These are phyloP conservation scores for Pelochelys cantorii DNA, from an alignment of 2,797 vertebrate genomes.

Conservation along the genomic window DNA sequence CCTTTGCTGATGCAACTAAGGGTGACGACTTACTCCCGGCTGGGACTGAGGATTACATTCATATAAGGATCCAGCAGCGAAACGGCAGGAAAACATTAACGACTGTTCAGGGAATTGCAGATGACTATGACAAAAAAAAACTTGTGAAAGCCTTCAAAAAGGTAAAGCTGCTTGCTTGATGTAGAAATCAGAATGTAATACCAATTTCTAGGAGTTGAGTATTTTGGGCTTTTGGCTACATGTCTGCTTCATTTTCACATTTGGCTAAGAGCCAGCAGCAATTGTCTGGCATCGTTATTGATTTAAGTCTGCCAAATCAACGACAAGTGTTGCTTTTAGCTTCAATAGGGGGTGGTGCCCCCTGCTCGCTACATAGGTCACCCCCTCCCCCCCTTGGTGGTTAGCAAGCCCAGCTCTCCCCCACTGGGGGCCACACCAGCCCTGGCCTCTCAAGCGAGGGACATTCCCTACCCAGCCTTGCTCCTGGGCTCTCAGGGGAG, in stretches of 20 bases:
- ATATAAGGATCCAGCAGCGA: slow-evolving; percentile 90
- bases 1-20: slow-evolving; percentile 93
- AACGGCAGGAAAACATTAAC: slow-evolving; percentile 89
- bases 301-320: neutral
- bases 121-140: slow-evolving; percentile 91
- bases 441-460: too few relatives aligned
- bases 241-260: neutral
- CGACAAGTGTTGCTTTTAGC: neutral
- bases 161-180: slow-evolving; percentile 64
- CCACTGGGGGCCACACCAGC: too few relatives aligned
- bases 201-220: neutral
- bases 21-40: slow-evolving; percentile 89
- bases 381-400: too few relatives aligned
- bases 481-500: too few relatives aligned
- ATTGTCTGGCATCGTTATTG: neutral
- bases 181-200: neutral
- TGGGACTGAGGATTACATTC: slow-evolving; percentile 90
- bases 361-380: too few relatives aligned
- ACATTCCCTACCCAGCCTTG: too few relatives aligned
- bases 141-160: slow-evolving; percentile 91
- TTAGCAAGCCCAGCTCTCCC: too few relatives aligned
- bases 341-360: neutral
- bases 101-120: slow-evolving; percentile 89
- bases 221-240: neutral
- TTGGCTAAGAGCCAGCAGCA: neutral